Conservation (phyloP, 2,888 invertebrate species). For the Hydraecia micacea region DNA sequence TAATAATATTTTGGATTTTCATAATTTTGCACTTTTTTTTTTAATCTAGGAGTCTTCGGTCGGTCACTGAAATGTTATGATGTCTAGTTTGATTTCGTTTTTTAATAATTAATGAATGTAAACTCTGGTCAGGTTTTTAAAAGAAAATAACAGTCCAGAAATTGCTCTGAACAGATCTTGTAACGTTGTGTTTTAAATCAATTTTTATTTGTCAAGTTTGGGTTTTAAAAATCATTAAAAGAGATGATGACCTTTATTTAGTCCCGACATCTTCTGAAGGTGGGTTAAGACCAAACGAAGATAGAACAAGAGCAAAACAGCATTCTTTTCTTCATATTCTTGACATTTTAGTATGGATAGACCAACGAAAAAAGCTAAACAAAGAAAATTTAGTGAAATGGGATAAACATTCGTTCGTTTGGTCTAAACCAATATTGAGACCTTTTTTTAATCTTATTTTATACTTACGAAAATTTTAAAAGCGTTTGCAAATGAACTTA, state of each 20-base stretch:
- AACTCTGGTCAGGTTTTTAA: no score
- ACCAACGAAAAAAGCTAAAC: neutral
- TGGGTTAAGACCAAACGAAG: neutral
- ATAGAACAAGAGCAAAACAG: neutral
- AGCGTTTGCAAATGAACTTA: neutral
- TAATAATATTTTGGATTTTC: slow-evolving; percentile 23
- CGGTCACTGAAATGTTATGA: neutral
- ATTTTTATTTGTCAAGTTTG: neutral
- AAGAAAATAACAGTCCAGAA: neutral
- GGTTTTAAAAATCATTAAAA: no score
- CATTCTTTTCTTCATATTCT: neutral
- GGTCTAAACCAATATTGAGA: neutral
- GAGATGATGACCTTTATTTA: no score
- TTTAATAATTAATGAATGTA: neutral
- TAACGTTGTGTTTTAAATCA: neutral
- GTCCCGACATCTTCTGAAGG: neutral
- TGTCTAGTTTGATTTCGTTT: neutral
- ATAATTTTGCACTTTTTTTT: neutral
- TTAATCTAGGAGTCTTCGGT: no score
- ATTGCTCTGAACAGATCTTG: neutral
- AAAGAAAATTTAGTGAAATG: neutral
- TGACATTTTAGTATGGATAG: neutral
- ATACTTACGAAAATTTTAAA: no score
- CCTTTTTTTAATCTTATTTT: neutral
- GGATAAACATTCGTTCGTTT: neutral